Evolutionary conservation across 1,140 invertebrate species (phyloP).

Genomic region (Hylyphantes graminicola): DNA sequence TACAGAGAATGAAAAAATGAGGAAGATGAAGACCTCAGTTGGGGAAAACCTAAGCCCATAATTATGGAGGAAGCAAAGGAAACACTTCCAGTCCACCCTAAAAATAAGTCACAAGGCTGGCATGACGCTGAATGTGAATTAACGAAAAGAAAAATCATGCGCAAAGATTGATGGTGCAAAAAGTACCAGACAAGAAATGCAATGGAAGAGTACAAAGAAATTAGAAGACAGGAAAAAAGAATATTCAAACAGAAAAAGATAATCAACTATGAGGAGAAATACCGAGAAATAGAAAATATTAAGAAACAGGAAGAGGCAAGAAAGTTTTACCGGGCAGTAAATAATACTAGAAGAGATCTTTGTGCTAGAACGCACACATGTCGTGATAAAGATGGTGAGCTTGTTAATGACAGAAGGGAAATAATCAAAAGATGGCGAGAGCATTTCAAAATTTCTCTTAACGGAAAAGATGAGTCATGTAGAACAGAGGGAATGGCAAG

Average conservation of each 20-base stretch:
- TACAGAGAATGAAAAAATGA: no score
- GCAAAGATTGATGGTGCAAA: no score
- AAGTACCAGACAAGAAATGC: no score
- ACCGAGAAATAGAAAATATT: neutral
- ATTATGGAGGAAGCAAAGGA: no score
- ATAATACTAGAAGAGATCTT: neutral
- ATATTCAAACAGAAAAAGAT: no score
- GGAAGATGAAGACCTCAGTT: no score
- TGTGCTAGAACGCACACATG: neutral
- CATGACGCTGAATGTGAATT: constrained; percentile 11
- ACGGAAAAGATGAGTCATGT: constrained; percentile 4
- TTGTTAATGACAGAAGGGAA: constrained; percentile 18
- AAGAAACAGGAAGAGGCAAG: neutral
- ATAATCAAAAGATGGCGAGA: constrained; percentile 9
- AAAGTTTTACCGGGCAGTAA: neutral
- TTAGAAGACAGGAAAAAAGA: no score
- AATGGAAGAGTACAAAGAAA: no score
- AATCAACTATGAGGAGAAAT: neutral
- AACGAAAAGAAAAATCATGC: neutral
- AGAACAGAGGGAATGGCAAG: neutral
- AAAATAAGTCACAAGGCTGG: constrained; percentile 3
- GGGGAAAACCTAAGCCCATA: no score
- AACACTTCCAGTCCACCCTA: neutral
- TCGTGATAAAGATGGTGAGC: constrained; percentile 22
- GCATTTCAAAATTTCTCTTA: neutral